Percentiles rank a stretch among this genome's conserved stretches.
Conservation (phyloP, 1,140 invertebrate genomes). For the Neodiprion pinetum region DNA sequence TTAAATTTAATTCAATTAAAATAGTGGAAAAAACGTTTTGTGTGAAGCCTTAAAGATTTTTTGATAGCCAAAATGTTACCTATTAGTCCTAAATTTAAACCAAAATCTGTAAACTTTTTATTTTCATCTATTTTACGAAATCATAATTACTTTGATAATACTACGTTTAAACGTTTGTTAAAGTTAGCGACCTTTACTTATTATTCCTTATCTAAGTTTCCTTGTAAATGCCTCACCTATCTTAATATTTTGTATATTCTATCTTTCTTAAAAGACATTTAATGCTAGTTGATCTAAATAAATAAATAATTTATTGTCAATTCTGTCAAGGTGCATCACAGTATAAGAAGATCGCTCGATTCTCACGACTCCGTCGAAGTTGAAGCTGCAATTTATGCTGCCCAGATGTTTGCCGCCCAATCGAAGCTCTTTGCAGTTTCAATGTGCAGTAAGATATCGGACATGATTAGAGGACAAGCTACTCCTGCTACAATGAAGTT, state of each 20-base stretch:
- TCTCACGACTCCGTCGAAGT: conserved; percentile 96
- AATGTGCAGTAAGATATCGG: conserved; percentile 94
- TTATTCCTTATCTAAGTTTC: neutral
- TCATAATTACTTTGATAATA: neutral
- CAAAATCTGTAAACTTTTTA: no score
- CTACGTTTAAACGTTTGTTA: neutral
- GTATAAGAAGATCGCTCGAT: conserved; percentile 89
- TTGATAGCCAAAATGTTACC: no score
- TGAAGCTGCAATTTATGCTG: conserved; percentile 94
- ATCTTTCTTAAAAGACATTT: neutral
- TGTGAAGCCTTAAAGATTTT: no score
- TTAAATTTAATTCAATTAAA: no score
- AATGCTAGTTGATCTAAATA: neutral
- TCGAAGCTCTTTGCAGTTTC: conserved; percentile 94
- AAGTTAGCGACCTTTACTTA: conserved; percentile 2
- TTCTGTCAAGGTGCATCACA: conserved; percentile 80
- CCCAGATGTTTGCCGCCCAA: conserved; percentile 89
- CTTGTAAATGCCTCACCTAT: no score
- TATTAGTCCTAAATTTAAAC: no score
- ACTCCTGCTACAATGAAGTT: conserved; percentile 93
- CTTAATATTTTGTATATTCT: conserved; percentile 6
- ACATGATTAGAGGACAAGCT: conserved; percentile 92
- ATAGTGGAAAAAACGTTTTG: no score
- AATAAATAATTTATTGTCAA: neutral
- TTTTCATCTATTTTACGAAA: no score